phyloP scores from a whole-genome alignment of 2,888 invertebrate species.

The Andricus quercusramuli region DNA sequence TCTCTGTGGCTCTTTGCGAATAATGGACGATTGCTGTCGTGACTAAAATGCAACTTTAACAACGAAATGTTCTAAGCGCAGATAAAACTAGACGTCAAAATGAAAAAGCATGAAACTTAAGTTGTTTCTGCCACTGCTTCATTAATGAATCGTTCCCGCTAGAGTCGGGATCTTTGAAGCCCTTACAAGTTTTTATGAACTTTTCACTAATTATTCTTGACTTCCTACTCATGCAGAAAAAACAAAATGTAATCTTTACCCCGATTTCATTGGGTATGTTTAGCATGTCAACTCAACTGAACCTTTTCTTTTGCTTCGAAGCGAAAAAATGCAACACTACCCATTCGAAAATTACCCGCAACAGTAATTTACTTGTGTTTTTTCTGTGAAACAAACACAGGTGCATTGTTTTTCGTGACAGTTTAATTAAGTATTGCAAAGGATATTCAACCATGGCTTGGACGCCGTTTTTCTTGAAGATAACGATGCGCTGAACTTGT shows the following conservation, averaged over 20 bases:
- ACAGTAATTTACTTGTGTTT: no score
- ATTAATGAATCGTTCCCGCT: slow-evolving; percentile 13
- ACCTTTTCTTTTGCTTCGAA: no score
- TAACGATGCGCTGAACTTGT: slow-evolving; percentile 97
- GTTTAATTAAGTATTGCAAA: slow-evolving; percentile 78
- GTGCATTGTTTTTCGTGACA: slow-evolving; percentile 18
- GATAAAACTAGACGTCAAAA: not conserved
- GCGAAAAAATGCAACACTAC: no score
- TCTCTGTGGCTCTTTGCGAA: not conserved
- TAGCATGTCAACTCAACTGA: no score
- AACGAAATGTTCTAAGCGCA: not conserved
- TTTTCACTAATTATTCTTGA: slow-evolving; percentile 26
- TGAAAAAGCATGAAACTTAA: not conserved
- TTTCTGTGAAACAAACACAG: slow-evolving; percentile 12
- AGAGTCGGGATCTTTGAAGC: not conserved
- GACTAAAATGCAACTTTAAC: not conserved
- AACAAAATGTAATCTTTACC: no score
- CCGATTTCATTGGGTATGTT: no score
- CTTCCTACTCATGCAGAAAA: slow-evolving; percentile 6
- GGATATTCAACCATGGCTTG: slow-evolving; percentile 99
- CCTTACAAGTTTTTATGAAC: not conserved
- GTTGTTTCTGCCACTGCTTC: slow-evolving; percentile 19
- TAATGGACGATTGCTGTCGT: not conserved
- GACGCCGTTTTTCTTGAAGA: slow-evolving; percentile 99
- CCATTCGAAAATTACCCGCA: no score